Evolutionary conservation across 2,888 invertebrate species (phyloP).

Genomic region (Napeogenes sylphis): DNA sequence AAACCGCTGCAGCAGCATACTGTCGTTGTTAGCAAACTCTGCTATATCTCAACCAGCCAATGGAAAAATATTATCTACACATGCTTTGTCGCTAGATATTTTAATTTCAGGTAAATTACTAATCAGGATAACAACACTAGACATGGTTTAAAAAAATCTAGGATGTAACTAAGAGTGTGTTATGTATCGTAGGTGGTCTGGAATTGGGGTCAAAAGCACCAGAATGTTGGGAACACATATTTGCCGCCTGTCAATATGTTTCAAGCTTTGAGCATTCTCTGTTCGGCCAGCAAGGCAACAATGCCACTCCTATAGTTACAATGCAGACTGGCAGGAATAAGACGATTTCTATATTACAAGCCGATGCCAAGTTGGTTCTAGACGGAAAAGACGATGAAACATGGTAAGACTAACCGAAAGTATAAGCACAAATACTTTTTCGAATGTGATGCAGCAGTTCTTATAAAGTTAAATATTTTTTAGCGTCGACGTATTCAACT

Average conservation of each 20-base stretch:
- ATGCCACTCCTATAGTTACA: constrained; percentile 80
- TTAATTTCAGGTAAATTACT: constrained; percentile 81
- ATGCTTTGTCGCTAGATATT: constrained; percentile 94
- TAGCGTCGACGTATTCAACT: constrained; percentile 91
- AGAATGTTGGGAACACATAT: constrained; percentile 97
- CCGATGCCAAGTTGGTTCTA: constrained; percentile 75
- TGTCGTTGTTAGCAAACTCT: constrained; percentile 90
- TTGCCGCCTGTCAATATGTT: constrained; percentile 95
- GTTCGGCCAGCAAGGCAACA: constrained; percentile 89
- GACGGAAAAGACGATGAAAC: constrained; percentile 83
- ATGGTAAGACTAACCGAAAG: constrained; percentile 73
- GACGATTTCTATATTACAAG: constrained; percentile 79
- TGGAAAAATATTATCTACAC: constrained; percentile 89
- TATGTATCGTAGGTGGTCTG: constrained; percentile 79
- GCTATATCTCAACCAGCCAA: constrained; percentile 90
- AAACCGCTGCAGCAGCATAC: constrained; percentile 92
- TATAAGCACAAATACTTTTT: constrained; percentile 5
- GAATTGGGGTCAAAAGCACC: constrained; percentile 95
- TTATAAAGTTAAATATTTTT: constrained; percentile 13
- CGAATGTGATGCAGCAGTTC: background rate
- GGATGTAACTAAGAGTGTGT: background rate
- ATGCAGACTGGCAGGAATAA: constrained; percentile 81
- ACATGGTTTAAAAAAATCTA: background rate
- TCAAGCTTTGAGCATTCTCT: constrained; percentile 93
- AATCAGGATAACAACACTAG: background rate